Conservation (phyloP, 2,888 invertebrate species). For the Parascotia fuliginaria region DNA sequence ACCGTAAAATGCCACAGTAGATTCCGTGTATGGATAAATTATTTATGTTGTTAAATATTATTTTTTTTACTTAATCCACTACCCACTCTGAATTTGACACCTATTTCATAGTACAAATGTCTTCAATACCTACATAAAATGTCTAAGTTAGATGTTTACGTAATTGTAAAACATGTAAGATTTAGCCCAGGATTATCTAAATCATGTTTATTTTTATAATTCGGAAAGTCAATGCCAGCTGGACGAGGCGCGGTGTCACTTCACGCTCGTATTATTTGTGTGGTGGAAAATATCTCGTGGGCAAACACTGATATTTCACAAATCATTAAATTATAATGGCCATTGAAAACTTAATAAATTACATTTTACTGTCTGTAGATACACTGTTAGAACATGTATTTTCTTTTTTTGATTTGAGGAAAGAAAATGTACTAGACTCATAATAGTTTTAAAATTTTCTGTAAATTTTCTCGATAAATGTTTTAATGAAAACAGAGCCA, state of each 20-base stretch:
- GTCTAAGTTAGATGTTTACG: constrained; percentile 33
- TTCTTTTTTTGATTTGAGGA: too few species aligned
- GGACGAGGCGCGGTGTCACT: constrained; percentile 51
- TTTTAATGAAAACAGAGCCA: too few species aligned
- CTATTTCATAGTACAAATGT: background rate
- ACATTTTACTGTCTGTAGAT: constrained; percentile 10
- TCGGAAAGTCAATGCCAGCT: constrained; percentile 68
- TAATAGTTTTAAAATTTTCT: too few species aligned
- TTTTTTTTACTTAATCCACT: too few species aligned
- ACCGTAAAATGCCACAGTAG: background rate
- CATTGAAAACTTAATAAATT: constrained; percentile 13
- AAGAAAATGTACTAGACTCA: too few species aligned
- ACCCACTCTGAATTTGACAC: too few species aligned
- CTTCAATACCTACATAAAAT: background rate
- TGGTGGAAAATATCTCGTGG: constrained; percentile 11
- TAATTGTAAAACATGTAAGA: constrained; percentile 53
- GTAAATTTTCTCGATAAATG: too few species aligned
- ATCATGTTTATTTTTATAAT: constrained; percentile 71
- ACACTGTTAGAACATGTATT: background rate
- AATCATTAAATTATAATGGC: constrained; percentile 23
- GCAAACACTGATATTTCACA: constrained; percentile 31
- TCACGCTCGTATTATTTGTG: constrained; percentile 40
- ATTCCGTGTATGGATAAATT: background rate
- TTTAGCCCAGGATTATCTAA: constrained; percentile 60
- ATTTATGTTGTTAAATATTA: too few species aligned